Conservation (phyloP, 37 sponge, comb jelly and placozoan genomes). For the Chondrilla cf. caribensis region DNA sequence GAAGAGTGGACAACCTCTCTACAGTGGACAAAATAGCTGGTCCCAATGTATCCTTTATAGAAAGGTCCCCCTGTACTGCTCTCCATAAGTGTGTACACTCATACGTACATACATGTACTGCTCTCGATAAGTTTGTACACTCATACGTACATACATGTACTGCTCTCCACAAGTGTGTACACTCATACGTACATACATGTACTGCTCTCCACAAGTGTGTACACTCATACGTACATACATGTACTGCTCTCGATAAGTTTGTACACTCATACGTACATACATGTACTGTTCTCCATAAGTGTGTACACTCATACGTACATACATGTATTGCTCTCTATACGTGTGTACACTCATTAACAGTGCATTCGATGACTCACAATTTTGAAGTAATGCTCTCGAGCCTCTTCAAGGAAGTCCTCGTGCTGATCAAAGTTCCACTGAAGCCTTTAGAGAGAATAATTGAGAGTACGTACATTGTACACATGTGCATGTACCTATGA, state of each 20-base stretch:
- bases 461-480: neutral
- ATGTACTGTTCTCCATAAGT: no score
- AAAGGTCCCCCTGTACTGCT: no score
- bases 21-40: no score
- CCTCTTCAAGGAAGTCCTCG: constrained; percentile 34
- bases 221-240: constrained; percentile 19
- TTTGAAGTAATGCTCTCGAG: constrained; percentile 26
- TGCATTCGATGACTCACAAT: no score
- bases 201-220: neutral
- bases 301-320: constrained; percentile 14
- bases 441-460: constrained; percentile 23
- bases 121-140: no score
- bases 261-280: neutral
- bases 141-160: no score
- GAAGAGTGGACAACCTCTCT: no score
- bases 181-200: neutral
- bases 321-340: neutral
- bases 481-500: constrained; percentile 2
- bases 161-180: no score
- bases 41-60: no score
- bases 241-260: no score
- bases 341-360: neutral
- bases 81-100: no score
- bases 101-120: neutral
- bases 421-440: constrained; percentile 57